Conservation (phyloP, 2,888 invertebrate genomes). For the Seladonia tumulorum region DNA sequence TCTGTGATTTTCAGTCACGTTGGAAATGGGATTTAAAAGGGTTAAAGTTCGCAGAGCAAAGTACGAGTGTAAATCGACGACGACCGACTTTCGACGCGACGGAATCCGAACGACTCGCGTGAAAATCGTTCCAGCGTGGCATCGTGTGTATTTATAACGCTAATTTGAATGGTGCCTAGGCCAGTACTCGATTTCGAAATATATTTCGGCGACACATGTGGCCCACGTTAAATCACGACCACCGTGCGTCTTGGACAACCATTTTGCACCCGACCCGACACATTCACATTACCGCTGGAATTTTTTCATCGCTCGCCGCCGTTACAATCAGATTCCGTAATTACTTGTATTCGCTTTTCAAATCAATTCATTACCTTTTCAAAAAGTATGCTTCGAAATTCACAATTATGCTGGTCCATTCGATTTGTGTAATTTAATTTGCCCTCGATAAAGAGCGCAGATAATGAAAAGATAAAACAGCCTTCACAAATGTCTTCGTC, state of each 20-base stretch:
- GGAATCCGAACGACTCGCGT: conserved; percentile 6
- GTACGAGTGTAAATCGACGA: neutral
- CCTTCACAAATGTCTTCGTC: neutral
- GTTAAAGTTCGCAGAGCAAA: neutral
- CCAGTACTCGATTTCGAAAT: conserved; percentile 50
- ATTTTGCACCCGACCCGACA: conserved; percentile 46
- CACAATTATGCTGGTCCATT: neutral
- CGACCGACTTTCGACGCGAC: conserved; percentile 8
- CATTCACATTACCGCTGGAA: neutral
- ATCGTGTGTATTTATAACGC: conserved; percentile 41
- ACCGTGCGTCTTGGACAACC: conserved; percentile 16
- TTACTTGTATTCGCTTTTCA: too few relatives aligned
- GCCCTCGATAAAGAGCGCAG: neutral
- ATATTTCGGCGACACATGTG: conserved; percentile 54
- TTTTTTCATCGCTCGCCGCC: neutral
- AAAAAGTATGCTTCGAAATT: neutral
- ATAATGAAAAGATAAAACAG: neutral
- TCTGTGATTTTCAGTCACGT: neutral
- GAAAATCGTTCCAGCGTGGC: conserved; percentile 25
- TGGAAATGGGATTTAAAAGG: neutral
- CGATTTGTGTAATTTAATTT: too few relatives aligned
- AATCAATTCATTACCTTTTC: neutral
- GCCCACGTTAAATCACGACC: conserved; percentile 47
- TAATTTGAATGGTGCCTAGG: conserved; percentile 58
- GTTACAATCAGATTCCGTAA: too few relatives aligned